A percentile compares a stretch with the other conserved stretches of the same genome.
Conservation (phyloP, 2,888 invertebrate species). For the Peribatodes rhomboidaria region DNA sequence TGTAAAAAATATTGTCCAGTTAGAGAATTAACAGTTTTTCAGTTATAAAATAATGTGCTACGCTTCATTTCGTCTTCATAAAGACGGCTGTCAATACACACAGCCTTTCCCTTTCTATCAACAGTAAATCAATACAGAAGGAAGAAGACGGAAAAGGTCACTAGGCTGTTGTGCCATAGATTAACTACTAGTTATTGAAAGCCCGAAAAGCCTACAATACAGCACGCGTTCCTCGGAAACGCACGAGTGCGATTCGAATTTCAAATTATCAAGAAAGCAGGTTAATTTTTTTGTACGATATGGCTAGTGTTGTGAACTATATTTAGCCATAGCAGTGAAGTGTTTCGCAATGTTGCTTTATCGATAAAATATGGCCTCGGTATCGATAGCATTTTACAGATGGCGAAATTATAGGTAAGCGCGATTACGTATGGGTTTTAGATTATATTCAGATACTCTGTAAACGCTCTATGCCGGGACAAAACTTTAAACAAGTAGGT, state of each 20-base stretch:
- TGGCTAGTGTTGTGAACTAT: conserved; percentile 21
- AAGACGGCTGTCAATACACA: conserved; percentile 32
- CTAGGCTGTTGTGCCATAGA: conserved; percentile 44
- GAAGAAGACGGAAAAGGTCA: conserved; percentile 53
- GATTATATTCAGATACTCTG: not conserved
- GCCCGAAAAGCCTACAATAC: conserved; percentile 47
- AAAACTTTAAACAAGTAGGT: not conserved
- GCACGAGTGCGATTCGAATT: conserved; percentile 63
- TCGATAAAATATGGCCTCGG: conserved; percentile 1
- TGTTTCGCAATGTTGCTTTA: not conserved
- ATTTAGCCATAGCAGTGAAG: not conserved
- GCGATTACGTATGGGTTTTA: not conserved
- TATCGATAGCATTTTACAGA: not conserved
- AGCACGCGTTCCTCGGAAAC: conserved; percentile 61
- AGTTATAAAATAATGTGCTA: too few relatives aligned
- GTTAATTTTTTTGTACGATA: conserved; percentile 16
- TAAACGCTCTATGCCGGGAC: not conserved
- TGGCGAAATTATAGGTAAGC: not conserved
- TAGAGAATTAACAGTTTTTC: too few relatives aligned
- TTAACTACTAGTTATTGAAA: not conserved
- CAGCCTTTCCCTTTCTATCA: conserved; percentile 48
- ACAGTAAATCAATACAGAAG: conserved; percentile 32
- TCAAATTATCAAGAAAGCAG: conserved; percentile 21
- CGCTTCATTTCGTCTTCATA: conserved; percentile 43
- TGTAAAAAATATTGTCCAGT: too few relatives aligned